A percentile compares a stretch with the other conserved stretches of the same genome.
These are phyloP conservation scores for Phocides pigmalion DNA, from an alignment of 1,140 invertebrate species.

Conservation along the genomic window DNA sequence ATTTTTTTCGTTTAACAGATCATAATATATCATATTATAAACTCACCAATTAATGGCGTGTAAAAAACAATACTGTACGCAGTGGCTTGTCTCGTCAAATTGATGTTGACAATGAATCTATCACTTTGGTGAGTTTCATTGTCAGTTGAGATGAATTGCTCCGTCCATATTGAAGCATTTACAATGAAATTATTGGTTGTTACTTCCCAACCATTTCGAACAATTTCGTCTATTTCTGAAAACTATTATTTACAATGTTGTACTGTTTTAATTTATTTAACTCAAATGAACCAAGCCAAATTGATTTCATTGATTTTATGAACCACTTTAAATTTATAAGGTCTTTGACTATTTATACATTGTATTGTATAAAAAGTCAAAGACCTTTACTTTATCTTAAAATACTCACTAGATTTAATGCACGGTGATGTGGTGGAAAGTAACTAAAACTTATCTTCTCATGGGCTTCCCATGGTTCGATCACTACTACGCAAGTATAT, in stretches of 20 bases:
- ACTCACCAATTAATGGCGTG: conserved; percentile 64
- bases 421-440: conserved; percentile 36
- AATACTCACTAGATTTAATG: conserved; percentile 52
- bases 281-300: too few species aligned
- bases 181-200: conserved; percentile 38
- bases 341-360: too few species aligned
- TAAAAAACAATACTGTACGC: conserved; percentile 69
- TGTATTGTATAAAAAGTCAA: too few species aligned
- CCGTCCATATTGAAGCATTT: conserved; percentile 40
- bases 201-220: conserved; percentile 60
- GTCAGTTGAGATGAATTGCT: conserved; percentile 32
- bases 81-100: conserved; percentile 47
- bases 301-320: too few species aligned
- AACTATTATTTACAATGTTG: conserved; percentile 46
- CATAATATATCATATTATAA: conserved; percentile 6
- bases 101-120: conserved; percentile 47
- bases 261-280: too few species aligned
- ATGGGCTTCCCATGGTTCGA: conserved; percentile 61
- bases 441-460: conserved; percentile 52
- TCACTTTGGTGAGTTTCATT: conserved; percentile 55
- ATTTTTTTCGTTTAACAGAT: neutral
- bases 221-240: conserved; percentile 49
- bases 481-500: conserved; percentile 54
- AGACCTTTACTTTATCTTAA: neutral
- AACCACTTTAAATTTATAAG: too few species aligned